phyloP scores from a whole-genome alignment of 1,140 invertebrate species.

The Macrostomum lignano region DNA sequence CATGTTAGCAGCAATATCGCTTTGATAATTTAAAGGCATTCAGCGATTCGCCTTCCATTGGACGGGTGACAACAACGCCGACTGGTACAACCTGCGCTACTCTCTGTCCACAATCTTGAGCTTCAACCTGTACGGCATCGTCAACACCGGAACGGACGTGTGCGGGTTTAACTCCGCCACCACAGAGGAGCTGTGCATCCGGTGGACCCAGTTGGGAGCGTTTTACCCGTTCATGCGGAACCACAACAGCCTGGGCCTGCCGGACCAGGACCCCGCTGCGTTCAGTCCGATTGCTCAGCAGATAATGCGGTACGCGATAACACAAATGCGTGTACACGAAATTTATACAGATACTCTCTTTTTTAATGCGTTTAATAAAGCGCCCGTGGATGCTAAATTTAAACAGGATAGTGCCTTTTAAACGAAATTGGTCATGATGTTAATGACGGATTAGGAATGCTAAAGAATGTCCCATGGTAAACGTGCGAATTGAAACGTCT shows the following conservation, averaged over 20 bases:
- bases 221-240: slow-evolving; percentile 28
- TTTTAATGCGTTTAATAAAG: too few species aligned
- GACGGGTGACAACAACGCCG: slow-evolving; percentile 37
- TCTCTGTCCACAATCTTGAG: slow-evolving; percentile 20
- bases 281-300: slow-evolving; percentile 7
- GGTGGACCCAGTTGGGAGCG: slow-evolving; percentile 35
- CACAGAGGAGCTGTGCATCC: slow-evolving; percentile 32
- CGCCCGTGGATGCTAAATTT: too few species aligned
- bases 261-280: slow-evolving; percentile 15
- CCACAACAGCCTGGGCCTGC: slow-evolving; percentile 12
- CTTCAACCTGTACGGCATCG: slow-evolving; percentile 32
- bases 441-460: too few species aligned
- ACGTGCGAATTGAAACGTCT: too few species aligned
- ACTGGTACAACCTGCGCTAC: slow-evolving; percentile 17
- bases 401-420: too few species aligned
- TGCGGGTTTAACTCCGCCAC: slow-evolving; percentile 56
- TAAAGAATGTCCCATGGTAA: too few species aligned
- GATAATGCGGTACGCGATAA: too few species aligned
- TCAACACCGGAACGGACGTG: slow-evolving; percentile 58
- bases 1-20: too few species aligned
- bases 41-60: slow-evolving; percentile 60
- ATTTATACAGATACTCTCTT: too few species aligned
- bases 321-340: too few species aligned
- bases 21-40: too few species aligned
- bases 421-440: too few species aligned